Evolutionary conservation across 1,140 invertebrate genomes (phyloP), one percentile per base, ranked within the genome.

Genomic region (Drosophila nigromelanica): DNA sequence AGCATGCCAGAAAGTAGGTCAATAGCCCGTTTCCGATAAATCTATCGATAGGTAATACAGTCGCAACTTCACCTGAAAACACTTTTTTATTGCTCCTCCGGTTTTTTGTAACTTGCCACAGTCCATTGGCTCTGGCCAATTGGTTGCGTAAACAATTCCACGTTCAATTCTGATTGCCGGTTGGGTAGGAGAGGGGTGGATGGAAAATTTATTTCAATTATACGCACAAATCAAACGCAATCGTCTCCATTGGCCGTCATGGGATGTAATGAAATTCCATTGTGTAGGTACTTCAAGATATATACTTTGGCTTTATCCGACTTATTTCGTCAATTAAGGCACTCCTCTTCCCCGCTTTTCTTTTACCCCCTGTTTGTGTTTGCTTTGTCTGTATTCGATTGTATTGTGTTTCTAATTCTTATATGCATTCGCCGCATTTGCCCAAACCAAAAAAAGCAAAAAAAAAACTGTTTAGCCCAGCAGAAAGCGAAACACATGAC

Each of bases 1-100:
- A 69, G 75, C 43, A 56, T 78, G 69, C 51, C 52, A 4, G 42
- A 78, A 78, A 79, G 52, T 78, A 69, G 62, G 76, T 79, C 61
- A 78, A 37, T 18, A 27, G 27, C 27, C 5, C 10, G n/a, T 55
- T 47, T 12, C 27, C 52, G 52, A 55, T 55, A 27, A 8, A 55
- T 55, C 4, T 10, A 30, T 55, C 52, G 52, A 55, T 55, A 27
- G 37, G 7, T 30, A 40, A 35, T 8, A 10, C 8, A 24, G 18
- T 47, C 45, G 21, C n/a, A 47, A 47, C 45, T 47, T n/a, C 21
- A 47, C 21, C 45, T 47, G 33, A 35, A 35, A 35, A 35, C 27
- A 27, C 21, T 27, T 27, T 6, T 27, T 27, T 27, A 5, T 27
- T 27, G 27, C 27, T 27, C 27, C 27, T 27, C 3, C 5, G 27